Evolutionary conservation across 2,797 vertebrate species (phyloP), one percentile per base, ranked within the genome.

Genomic region (Spinus pinus): DNA sequence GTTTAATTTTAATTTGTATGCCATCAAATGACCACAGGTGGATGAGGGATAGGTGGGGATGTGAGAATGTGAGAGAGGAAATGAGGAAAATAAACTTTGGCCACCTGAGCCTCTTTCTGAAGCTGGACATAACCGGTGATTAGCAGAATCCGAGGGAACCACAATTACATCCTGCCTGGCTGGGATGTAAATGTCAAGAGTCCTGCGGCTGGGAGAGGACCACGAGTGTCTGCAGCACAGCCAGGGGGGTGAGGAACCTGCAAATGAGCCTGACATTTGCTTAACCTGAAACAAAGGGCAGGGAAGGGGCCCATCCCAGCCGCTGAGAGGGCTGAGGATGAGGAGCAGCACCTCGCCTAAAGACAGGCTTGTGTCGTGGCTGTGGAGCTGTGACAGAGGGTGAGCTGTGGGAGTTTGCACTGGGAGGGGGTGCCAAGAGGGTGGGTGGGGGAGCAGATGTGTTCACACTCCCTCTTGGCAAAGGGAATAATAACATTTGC

Each of bases 221-320:
- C 44, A 39, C 35, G 71, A 93, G 88, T 61, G 58, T 81, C 65
- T 94, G 67, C 47, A 5, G 81, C 88, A 94, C 93, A 75, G 84
- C 65, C 35, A 87, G 66, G 77, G 57, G 65, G 49, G 57, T 15
- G 44, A 92, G 73, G 78, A 96, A 91, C 90, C 82, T 83, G 93
- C 93, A 96, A 95, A 97, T 56, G 83, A 82, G 65, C 88, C 79
- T 97, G 95, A 86, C 96, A 98, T 98, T 98, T 97, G 95, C 95
- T 96, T 97, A 97, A 96, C 94, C 95, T 80, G 91, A 94, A 82
- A 60, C 83, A 95, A 97, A 95, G 90, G 89, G 89, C 92, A 86
- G 56, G 75, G 75, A 88, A 72, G 66, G 61, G 62, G 82, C 89
- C 82, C 85, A 58, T 31, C 3, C 4, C 74, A 62, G 85, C 10